Conservation (phyloP, 2,888 invertebrate genomes). For the Acrocera orbiculus region DNA sequence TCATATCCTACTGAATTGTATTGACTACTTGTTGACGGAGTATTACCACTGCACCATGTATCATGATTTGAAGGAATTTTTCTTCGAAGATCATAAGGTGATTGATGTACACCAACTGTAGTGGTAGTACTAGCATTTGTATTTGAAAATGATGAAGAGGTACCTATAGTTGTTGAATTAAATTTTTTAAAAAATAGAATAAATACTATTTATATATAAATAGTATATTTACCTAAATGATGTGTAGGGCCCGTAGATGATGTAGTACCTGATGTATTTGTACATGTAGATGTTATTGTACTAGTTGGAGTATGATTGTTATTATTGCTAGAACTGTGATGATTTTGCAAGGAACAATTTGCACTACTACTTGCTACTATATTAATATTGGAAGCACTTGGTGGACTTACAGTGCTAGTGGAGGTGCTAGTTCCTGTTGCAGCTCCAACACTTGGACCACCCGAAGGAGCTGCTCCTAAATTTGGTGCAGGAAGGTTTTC, state of each 20-base stretch:
- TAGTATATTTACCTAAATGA: too few species aligned
- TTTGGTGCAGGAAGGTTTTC: conserved; percentile 41
- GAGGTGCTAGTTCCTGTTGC: conserved; percentile 9
- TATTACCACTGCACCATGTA: conserved; percentile 27
- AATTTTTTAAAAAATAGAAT: too few species aligned
- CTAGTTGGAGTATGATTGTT: conserved; percentile 12
- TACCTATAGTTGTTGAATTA: too few species aligned
- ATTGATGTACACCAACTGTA: conserved; percentile 42
- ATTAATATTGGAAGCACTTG: conserved; percentile 9
- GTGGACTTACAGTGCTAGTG: conserved; percentile 8
- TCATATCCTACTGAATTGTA: conserved; percentile 16
- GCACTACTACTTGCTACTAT: conserved; percentile 11
- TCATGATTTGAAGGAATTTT: conserved; percentile 45
- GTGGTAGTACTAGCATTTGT: conserved; percentile 2
- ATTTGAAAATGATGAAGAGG: too few species aligned
- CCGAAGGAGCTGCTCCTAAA: conserved; percentile 26
- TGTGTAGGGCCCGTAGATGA: conserved; percentile 30
- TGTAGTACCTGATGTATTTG: conserved; percentile 35
- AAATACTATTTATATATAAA: too few species aligned
- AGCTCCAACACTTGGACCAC: conserved; percentile 14
- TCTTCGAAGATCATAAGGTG: conserved; percentile 76
- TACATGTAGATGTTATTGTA: conserved; percentile 16
- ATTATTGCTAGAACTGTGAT: conserved; percentile 2
- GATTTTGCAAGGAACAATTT: conserved; percentile 18
- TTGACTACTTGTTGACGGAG: conserved; percentile 15